Base-by-base conservation (phyloP, 1,140 invertebrate species). In the Caerostris darwini region DNA sequence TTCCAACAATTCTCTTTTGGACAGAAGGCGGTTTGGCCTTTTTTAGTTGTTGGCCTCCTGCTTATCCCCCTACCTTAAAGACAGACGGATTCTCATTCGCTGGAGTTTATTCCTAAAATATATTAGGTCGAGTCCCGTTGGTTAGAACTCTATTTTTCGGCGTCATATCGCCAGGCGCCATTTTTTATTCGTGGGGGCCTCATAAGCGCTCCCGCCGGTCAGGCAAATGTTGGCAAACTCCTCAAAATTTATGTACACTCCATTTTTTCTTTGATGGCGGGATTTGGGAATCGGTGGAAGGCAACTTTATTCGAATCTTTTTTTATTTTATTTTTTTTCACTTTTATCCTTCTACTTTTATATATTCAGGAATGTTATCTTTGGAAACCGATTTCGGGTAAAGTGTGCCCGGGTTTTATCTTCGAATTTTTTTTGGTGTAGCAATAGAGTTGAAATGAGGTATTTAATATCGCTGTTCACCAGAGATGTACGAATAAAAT, bases 51-150 rank as follows among this genome's bases (percentile, higher is more conserved):
- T 90, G 59, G 10, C 54, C 6, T 53, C 12, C 10, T 14, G 7
- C n/a, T 59, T 81, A 12, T 58, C 69, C 56, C 67, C 56, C 56
- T 3, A 34, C 85, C 34, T 64, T 59, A 57, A 81, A 81, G 69
- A 59, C 69, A 34, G 50, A 77, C 56, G 71, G 57, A 69, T 57
- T n/a, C 50, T 81, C 89, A 81, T 90, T 90, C 71, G 5, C 53
- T 57, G 14, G 19, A 69, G 89, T 90, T 90, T 90, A 90, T 90
- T 90, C 19, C 89, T 77, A 77, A 90, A 90, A 90, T 90, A 90
- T 90, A 90, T 90, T 58, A 67, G 89, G 57, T 81, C 89, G 69
- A 81, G 89, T 81, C 59, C n/a, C 64, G n/a, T 69, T 69, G 87
- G 34, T 77, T 89, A 53, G 19, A 34, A 90, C 53, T 90, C 89